A percentile compares a stretch with the other conserved stretches of the same genome.
These are phyloP conservation scores for Enteromius trimaculatus DNA, from an alignment of 2,797 vertebrate species.

Conservation along the genomic window DNA sequence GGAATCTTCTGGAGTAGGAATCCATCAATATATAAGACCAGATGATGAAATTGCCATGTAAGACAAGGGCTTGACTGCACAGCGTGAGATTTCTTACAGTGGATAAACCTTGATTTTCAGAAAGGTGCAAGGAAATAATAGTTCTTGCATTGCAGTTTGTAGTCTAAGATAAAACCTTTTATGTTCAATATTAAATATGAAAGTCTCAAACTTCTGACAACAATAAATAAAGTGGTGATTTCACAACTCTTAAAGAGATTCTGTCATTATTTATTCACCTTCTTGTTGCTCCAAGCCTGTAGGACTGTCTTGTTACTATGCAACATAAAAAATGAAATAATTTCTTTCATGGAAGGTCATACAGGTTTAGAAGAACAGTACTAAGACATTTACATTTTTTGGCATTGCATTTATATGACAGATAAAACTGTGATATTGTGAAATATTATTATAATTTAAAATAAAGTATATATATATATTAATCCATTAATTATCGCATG, in stretches of 20 bases:
- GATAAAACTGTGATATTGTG: not conserved
- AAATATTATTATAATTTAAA: not conserved
- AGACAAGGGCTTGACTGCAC: conserved; percentile 59
- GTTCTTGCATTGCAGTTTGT: not conserved
- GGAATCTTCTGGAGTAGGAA: conserved; percentile 49
- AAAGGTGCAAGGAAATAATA: conserved; percentile 1
- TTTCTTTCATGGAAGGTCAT: not conserved
- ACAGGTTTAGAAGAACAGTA: not conserved
- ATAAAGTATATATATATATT: no score
- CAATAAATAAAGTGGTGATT: not conserved
- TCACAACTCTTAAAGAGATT: not conserved
- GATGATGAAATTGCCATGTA: conserved; percentile 79
- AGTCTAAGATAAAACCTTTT: not conserved
- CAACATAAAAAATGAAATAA: not conserved
- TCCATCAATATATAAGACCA: conserved; percentile 55
- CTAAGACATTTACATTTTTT: not conserved
- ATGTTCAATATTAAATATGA: not conserved
- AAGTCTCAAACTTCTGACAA: not conserved
- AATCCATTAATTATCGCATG: not conserved
- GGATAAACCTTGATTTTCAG: conserved; percentile 13
- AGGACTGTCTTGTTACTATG: not conserved
- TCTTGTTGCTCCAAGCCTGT: not conserved
- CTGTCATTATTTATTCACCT: not conserved
- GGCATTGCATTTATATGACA: not conserved
- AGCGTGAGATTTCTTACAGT: conserved; percentile 16